phyloP scores from a whole-genome alignment of 2,888 invertebrate genomes.

The Halocaridina rubra region DNA sequence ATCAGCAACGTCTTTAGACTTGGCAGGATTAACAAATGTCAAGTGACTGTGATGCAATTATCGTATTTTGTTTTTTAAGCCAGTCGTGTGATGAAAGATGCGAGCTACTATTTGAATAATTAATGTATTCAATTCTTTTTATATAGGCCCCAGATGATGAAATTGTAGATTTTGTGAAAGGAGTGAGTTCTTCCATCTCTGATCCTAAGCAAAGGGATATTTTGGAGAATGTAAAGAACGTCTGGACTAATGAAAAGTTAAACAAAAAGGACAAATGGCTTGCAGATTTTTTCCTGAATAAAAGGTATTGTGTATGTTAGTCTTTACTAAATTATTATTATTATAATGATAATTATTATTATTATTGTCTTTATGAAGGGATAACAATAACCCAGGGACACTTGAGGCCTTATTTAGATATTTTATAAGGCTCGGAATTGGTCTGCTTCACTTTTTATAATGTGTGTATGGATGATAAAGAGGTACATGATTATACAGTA shows the following conservation, averaged over 20 bases:
- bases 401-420: too few species aligned
- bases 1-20: too few species aligned
- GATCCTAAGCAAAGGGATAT: conserved; percentile 20
- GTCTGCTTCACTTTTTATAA: too few species aligned
- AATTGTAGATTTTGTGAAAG: conserved; percentile 40
- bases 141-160: not conserved
- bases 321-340: not conserved
- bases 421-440: too few species aligned
- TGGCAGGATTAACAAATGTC: too few species aligned
- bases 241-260: conserved; percentile 35
- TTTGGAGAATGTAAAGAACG: conserved; percentile 26
- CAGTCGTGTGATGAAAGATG: not conserved
- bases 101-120: not conserved
- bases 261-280: conserved; percentile 48
- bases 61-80: too few species aligned
- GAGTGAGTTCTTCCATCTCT: conserved; percentile 10
- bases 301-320: conserved; percentile 22
- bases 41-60: too few species aligned
- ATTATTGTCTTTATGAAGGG: too few species aligned
- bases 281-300: conserved; percentile 50
- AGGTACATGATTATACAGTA: too few species aligned
- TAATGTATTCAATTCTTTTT: not conserved
- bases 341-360: not conserved
- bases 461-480: too few species aligned
- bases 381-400: too few species aligned